Percentiles rank a stretch among this genome's conserved stretches.
phyloP scores from a whole-genome alignment of 2,888 invertebrate species.

The Mallateleia sp. region DNA sequence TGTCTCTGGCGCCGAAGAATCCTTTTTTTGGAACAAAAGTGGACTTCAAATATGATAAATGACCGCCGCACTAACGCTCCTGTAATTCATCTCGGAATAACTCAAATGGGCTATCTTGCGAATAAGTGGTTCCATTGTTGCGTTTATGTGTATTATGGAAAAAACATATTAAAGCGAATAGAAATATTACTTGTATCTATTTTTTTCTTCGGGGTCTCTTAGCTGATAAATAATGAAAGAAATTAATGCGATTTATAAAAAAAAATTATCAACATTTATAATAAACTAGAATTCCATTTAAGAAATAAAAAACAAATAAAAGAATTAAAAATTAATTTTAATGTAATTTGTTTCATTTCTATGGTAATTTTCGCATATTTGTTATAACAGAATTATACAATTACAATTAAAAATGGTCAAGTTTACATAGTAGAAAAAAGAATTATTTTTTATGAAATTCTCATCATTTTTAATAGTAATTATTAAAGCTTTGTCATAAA shows the following conservation, averaged over 20 bases:
- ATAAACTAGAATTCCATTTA: not conserved
- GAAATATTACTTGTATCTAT: constrained; percentile 36
- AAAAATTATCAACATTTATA: not conserved
- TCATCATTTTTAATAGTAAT: too few species aligned
- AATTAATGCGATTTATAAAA: not conserved
- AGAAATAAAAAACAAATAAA: too few species aligned
- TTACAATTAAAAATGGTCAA: too few species aligned
- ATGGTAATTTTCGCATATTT: too few species aligned
- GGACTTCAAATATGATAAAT: constrained; percentile 71
- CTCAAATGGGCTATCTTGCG: constrained; percentile 71
- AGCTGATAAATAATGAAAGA: not conserved
- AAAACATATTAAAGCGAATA: constrained; percentile 20
- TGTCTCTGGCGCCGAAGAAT: too few species aligned
- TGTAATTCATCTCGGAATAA: constrained; percentile 74
- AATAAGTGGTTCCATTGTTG: constrained; percentile 72
- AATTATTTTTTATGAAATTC: too few species aligned
- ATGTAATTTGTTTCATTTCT: too few species aligned
- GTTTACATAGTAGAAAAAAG: too few species aligned
- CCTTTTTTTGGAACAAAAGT: constrained; percentile 55
- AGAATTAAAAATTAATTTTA: too few species aligned
- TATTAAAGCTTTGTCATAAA: too few species aligned
- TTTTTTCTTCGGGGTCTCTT: too few species aligned
- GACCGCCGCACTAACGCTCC: constrained; percentile 50
- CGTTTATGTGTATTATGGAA: constrained; percentile 50
- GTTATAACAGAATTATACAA: too few species aligned